Percentiles rank a stretch among this genome's conserved stretches.
These are phyloP conservation scores for Menidia menidia DNA, from an alignment of 2,797 vertebrate genomes.

Conservation along the genomic window DNA sequence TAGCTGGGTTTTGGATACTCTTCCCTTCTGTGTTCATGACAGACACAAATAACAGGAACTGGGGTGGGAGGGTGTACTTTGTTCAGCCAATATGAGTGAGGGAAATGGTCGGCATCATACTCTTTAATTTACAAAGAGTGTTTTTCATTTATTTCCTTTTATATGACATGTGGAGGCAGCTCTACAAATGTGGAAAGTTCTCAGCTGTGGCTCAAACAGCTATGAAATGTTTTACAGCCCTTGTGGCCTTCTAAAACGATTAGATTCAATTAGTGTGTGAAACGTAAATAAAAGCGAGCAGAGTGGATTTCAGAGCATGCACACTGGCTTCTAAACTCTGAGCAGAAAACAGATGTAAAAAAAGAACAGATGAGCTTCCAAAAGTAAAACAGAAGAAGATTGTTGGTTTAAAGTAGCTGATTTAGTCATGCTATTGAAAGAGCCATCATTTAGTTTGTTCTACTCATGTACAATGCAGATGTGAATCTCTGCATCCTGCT, in stretches of 20 bases:
- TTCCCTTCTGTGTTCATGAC: slow-evolving; percentile 33
- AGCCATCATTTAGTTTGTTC: slow-evolving; percentile 37
- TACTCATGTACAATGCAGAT: slow-evolving; percentile 46
- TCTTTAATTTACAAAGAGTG: slow-evolving; percentile 50
- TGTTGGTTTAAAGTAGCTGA: slow-evolving; percentile 10
- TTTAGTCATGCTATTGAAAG: slow-evolving; percentile 17
- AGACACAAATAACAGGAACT: slow-evolving; percentile 30
- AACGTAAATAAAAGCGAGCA: slow-evolving; percentile 50
- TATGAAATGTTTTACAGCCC: slow-evolving; percentile 50
- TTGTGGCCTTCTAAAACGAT: slow-evolving; percentile 47
- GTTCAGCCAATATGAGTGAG: neutral
- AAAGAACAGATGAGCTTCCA: slow-evolving; percentile 20
- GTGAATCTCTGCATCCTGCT: slow-evolving; percentile 39
- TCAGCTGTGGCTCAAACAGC: slow-evolving; percentile 47
- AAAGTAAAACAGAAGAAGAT: slow-evolving; percentile 5
- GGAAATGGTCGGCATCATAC: slow-evolving; percentile 10
- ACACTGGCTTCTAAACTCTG: slow-evolving; percentile 26
- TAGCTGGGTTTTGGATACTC: neutral
- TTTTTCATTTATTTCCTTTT: slow-evolving; percentile 54
- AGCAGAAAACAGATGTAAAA: slow-evolving; percentile 13
- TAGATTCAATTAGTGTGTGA: slow-evolving; percentile 49
- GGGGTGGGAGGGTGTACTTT: slow-evolving; percentile 19
- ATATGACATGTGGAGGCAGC: slow-evolving; percentile 39
- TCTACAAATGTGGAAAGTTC: slow-evolving; percentile 47
- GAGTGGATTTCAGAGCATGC: slow-evolving; percentile 29